Evolutionary conservation across 2,888 invertebrate genomes (phyloP), one percentile per base, ranked within the genome.

Genomic region (Pasiphila rectangulata): DNA sequence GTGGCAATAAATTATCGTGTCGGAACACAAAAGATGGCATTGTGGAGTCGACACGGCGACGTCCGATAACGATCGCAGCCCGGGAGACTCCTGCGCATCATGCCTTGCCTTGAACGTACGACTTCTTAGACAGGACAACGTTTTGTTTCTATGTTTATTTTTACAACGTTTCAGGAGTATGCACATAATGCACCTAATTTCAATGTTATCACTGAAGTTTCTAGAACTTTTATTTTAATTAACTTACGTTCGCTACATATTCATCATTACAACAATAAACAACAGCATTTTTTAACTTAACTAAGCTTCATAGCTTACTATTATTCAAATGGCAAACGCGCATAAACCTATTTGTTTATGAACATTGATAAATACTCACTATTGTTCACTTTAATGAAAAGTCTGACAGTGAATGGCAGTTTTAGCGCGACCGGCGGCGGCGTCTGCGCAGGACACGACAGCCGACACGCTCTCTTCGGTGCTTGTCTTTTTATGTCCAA

Each of bases 21-120:
- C 73, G 77, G 75, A 79, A 79, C 75, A 86, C 84, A 86, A 84
- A 86, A 83, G 84, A 83, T 83, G 80, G 80, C 76, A 83, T 83
- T 83, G 81, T 79, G 77, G 67, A 73, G 79, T 75, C 73, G 76
- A 80, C 79, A 83, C 80, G 79, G 80, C 83, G 81, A 80, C 78
- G 79, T 71, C 61, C 75, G 85, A 85, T 85, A 83, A 74, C 69
- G 67, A 84, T 83, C 84, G 66, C 68, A 61, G 67, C 64, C 53
- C 67, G 55, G 50, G 51, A 39, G 56, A 54, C 61, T 56, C 58
- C 56, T 35, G 56, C 56, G 49, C 54, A 56, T 56, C 56, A 52
- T 56, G 54, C 51, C 55, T 46, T 51, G 39, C 51, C 46, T 48
- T 54, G 42, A 46, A 48, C 23, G 46, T 49, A 51, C 29, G 45